These are phyloP conservation scores for Brassicogethes aeneus DNA, from an alignment of 2,888 invertebrate genomes.

Conservation along the genomic window DNA sequence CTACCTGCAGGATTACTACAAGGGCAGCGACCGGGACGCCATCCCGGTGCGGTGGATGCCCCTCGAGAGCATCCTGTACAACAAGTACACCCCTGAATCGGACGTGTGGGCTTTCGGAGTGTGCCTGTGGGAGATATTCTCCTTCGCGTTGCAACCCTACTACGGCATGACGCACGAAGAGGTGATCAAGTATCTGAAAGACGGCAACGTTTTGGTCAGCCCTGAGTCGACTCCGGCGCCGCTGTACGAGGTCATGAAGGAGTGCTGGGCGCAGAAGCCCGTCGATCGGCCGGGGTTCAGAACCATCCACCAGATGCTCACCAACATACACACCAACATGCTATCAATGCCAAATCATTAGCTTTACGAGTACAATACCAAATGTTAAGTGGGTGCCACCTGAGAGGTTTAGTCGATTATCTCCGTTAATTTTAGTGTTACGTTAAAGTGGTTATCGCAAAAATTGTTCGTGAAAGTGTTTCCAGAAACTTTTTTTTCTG, in stretches of 20 bases:
- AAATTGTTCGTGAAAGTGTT: too few species aligned
- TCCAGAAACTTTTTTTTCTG: too few species aligned
- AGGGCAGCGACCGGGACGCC: slow-evolving; percentile 90
- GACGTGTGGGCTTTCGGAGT: slow-evolving; percentile 98
- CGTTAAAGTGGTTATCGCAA: too few species aligned
- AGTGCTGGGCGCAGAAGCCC: slow-evolving; percentile 87
- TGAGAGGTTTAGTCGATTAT: too few species aligned
- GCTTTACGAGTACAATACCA: too few species aligned
- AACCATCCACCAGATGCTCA: slow-evolving; percentile 66
- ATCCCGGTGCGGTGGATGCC: slow-evolving; percentile 99
- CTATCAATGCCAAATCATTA: slow-evolving; percentile 22
- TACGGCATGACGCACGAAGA: slow-evolving; percentile 97
- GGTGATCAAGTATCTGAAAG: slow-evolving; percentile 89
- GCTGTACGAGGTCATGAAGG: slow-evolving; percentile 86
- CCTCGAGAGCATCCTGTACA: slow-evolving; percentile 89
- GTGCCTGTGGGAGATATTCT: slow-evolving; percentile 94
- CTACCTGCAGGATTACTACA: slow-evolving; percentile 89
- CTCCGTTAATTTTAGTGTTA: too few species aligned
- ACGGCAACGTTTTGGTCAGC: slow-evolving; percentile 81
- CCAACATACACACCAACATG: slow-evolving; percentile 33
- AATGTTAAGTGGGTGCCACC: too few species aligned
- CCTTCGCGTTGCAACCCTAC: slow-evolving; percentile 92
- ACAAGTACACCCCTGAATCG: slow-evolving; percentile 91
- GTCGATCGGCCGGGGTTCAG: slow-evolving; percentile 79
- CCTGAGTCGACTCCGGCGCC: slow-evolving; percentile 84